Evolutionary conservation across 2,888 invertebrate species (phyloP).

Genomic region (Drosophila paracracens): DNA sequence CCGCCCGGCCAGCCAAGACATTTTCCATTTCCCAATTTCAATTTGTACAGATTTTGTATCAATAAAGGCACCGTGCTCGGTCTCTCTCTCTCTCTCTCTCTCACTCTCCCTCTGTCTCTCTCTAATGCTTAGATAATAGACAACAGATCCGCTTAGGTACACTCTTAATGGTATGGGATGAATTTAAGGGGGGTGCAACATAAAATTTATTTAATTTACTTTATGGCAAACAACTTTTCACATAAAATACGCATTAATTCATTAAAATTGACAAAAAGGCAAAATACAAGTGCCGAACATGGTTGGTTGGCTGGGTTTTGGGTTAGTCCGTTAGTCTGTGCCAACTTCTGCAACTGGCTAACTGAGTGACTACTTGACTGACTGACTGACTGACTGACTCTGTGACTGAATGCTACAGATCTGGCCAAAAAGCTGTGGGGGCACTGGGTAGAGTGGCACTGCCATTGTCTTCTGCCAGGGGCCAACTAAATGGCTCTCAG

Average conservation of each 20-base stretch:
- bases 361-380: constrained; percentile 34
- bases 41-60: constrained; percentile 76
- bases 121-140: constrained; percentile 77
- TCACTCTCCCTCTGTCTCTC: constrained; percentile 9
- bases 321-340: constrained; percentile 45
- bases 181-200: constrained; percentile 29
- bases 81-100: constrained; percentile 21
- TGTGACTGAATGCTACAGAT: constrained; percentile 26
- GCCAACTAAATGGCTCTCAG: constrained; percentile 71
- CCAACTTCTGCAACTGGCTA: constrained; percentile 49
- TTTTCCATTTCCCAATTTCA: constrained; percentile 64
- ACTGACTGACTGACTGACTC: constrained; percentile 29
- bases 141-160: constrained; percentile 28
- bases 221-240: constrained; percentile 67
- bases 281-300: constrained; percentile 71
- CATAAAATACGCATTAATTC: constrained; percentile 81
- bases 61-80: constrained; percentile 42
- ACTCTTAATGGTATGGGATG: neutral
- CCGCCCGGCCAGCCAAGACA: constrained; percentile 30
- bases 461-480: constrained; percentile 62
- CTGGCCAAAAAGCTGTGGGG: neutral
- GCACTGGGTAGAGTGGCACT: constrained; percentile 10
- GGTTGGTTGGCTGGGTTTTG: constrained; percentile 55
- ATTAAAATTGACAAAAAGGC: constrained; percentile 81
- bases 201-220: constrained; percentile 79